A percentile compares a stretch with the other conserved stretches of the same genome.
These are phyloP conservation scores for Manacus vitellinus DNA, from an alignment of 2,113 vertebrate species.

Conservation along the genomic window DNA sequence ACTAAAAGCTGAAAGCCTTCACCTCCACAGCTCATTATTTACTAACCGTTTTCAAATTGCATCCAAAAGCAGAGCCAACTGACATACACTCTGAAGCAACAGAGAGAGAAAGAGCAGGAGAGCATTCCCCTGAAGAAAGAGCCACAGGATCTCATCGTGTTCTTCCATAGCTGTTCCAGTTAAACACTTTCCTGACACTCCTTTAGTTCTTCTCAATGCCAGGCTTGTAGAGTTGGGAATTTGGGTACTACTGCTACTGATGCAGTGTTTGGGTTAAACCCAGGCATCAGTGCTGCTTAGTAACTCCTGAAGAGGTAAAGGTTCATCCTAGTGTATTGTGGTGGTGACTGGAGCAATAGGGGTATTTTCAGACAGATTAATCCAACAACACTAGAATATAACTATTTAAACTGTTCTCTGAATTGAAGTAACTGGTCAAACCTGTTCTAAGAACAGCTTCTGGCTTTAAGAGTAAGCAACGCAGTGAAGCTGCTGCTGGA, in stretches of 20 bases:
- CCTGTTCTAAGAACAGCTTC: conserved; percentile 4
- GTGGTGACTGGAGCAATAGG: background rate
- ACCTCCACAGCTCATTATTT: background rate
- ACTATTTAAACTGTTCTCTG: conserved; percentile 14
- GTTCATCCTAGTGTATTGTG: background rate
- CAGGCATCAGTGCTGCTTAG: background rate
- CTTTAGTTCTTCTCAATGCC: background rate
- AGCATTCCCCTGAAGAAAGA: background rate
- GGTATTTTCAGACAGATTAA: conserved; percentile 29
- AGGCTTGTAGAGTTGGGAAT: background rate
- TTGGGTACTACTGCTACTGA: background rate
- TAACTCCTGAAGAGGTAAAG: background rate
- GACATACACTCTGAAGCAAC: background rate
- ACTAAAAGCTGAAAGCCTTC: background rate
- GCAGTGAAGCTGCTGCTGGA: background rate
- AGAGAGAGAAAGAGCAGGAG: background rate
- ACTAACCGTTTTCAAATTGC: background rate
- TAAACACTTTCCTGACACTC: background rate
- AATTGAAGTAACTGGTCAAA: conserved; percentile 32
- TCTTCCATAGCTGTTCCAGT: background rate
- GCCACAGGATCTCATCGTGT: background rate
- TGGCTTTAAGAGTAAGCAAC: background rate
- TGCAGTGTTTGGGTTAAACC: background rate
- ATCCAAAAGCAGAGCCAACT: background rate
- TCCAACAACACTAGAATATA: background rate